Evolutionary conservation across 2,888 invertebrate species (phyloP), one percentile per base, ranked within the genome.

Genomic region (Platycheirus albimanus): DNA sequence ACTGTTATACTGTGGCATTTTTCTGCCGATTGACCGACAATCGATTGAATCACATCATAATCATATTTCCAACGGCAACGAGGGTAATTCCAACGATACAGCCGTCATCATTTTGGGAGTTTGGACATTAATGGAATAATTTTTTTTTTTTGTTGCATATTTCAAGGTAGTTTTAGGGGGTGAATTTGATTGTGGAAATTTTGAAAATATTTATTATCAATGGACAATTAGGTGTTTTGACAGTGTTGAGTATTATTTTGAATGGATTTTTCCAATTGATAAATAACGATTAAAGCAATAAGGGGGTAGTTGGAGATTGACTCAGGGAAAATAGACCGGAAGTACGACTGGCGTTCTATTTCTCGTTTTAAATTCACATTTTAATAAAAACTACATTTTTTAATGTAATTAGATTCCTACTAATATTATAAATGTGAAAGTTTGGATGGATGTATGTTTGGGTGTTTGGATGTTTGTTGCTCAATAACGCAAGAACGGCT

Each of bases 31-130:
- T 58, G 56, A 41, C 51, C 70, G 66, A 58, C 64, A 66, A 52
- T 76, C 70, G 76, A 71, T 70, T 80, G 64, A 77, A 77, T 71
- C 77, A 67, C 47, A 66, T 47, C 61, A 47, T 71, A 77, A 71
- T 77, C 64, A 58, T 64, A 70, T 70, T 80, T 81, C 58, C 54
- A 17, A 33, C 8, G 30, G 30, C 45, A 33, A 15, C 30, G 47
- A 36, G 41, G 70, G 66, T 71, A 66, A 76, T 76, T 76, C 52
- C 17, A 67, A 58, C 15, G 19, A 61, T 41, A 52, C 43, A 74
- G 33, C 69, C 47, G 56, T 54, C 61, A 41, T 63, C 47, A 30
- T 63, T 79, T 41, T 58, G 41, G 24, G 41, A 41, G 24, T 41
- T 58, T 61, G 47, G 56, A 56, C 24, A 43, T 51, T 69, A 17